These are phyloP conservation scores for Pammene fasciana DNA, from an alignment of 2,888 invertebrate genomes.

Conservation along the genomic window DNA sequence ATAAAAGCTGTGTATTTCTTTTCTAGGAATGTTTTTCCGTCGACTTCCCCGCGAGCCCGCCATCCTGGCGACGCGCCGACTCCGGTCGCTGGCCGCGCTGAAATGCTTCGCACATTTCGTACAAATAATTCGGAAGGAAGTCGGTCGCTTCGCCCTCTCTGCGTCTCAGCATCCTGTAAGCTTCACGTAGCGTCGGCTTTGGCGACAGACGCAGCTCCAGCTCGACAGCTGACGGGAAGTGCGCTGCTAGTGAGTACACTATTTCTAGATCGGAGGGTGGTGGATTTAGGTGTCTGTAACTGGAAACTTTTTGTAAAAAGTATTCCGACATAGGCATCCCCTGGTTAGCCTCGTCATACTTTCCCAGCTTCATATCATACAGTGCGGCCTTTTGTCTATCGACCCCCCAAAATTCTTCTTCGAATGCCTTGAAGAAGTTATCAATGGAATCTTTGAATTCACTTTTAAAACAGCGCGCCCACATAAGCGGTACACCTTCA, in stretches of 20 bases:
- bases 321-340: constrained; percentile 77
- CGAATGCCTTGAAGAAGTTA: constrained; percentile 70
- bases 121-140: constrained; percentile 77
- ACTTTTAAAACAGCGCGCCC: constrained; percentile 75
- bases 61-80: constrained; percentile 65
- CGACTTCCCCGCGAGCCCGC: constrained; percentile 53
- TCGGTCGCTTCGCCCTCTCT: constrained; percentile 74
- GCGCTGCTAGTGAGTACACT: constrained; percentile 76
- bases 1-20: constrained; percentile 1
- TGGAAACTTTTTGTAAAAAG: constrained; percentile 77
- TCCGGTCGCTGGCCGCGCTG: constrained; percentile 73
- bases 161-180: constrained; percentile 74
- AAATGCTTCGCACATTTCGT: constrained; percentile 79
- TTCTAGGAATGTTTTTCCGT: constrained; percentile 54
- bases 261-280: constrained; percentile 79
- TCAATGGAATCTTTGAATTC: constrained; percentile 68
- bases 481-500: constrained; percentile 75
- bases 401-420: constrained; percentile 77
- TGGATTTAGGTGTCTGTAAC: constrained; percentile 73
- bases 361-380: constrained; percentile 77
- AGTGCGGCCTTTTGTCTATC: constrained; percentile 75
- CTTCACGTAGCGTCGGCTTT: constrained; percentile 76
- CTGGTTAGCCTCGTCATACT: constrained; percentile 68
- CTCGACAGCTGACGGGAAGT: constrained; percentile 76
- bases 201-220: constrained; percentile 75